Base-by-base conservation (phyloP, 1,140 invertebrate genomes). In the Potamilus streckersoni region DNA sequence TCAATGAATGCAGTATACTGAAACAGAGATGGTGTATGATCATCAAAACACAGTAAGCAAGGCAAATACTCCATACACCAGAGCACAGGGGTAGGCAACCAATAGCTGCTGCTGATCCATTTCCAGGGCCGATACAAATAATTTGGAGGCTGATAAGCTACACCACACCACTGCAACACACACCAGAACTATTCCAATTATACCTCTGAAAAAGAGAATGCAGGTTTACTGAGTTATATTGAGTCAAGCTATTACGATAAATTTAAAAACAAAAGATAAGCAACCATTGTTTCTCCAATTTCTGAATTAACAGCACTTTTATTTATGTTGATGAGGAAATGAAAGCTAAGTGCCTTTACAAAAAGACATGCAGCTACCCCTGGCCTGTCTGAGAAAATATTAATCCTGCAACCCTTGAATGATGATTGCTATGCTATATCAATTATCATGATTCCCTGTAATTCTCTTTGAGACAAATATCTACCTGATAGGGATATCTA, bases 21-120 rank as follows among this genome's bases (percentile, higher is more conserved):
- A 66, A 66, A 66, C n/a, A 66, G 17, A 20, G 38, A 31, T 20
- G 27, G 27, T 66, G 17, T 66, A 59, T 71, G 38, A 49, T 0
- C 4, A 6, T 78, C 74, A 98, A 91, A 98, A 98, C 82, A 98
- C 93, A 62, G 97, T 95, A 78, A 98, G 92, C 58, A 99, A 92
- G 56, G 96, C 96, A 92, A 98, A 99, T 2, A 98, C 95, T 60
- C 96, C 96, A 91, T 97, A 98, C n/a, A 99, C 93, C 67, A 99
- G 91, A 65, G 95, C 93, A 91, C 97, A 99, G 11, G 97, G 97
- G 91, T 99, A 99, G 20, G 96, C 96, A 69, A 99, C 96, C 16
- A 91, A 91, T 11, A 95, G 93, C 84, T 96, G 94, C 88, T 99
- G 97, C 79, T 96, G 94, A 82, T 95, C 92, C 92, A 98, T 97